phyloP scores from a whole-genome alignment of 92 coral and sea anemone genomes.

The Heliopora coerulea region DNA sequence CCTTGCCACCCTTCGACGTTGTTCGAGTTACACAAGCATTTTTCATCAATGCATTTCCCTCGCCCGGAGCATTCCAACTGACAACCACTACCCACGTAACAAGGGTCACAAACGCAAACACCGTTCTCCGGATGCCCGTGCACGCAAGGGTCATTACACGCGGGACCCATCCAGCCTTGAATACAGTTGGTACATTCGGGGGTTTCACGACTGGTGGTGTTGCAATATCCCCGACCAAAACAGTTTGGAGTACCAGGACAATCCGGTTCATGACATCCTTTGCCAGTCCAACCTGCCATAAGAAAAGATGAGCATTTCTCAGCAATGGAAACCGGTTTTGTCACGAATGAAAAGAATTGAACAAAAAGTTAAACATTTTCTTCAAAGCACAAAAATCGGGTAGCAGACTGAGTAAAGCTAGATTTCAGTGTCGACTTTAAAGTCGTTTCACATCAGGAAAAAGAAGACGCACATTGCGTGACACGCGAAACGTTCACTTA shows the following conservation, averaged over 20 bases:
- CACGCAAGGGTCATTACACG: conserved; percentile 88
- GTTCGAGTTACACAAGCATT: conserved; percentile 67
- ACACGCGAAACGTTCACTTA: no score
- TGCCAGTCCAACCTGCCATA: conserved; percentile 78
- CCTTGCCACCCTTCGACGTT: conserved; percentile 76
- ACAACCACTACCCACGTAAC: conserved; percentile 84
- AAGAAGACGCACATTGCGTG: no score
- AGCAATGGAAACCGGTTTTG: no score
- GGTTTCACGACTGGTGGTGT: conserved; percentile 75
- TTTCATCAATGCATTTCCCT: conserved; percentile 73
- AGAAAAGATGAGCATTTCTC: background rate
- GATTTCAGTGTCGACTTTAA: no score
- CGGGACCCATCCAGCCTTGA: conserved; percentile 95
- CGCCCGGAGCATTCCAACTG: conserved; percentile 86
- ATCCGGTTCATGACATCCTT: conserved; percentile 84
- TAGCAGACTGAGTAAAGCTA: no score
- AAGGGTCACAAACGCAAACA: conserved; percentile 72
- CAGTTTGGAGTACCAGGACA: conserved; percentile 98
- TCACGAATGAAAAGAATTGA: no score
- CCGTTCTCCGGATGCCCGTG: conserved; percentile 73
- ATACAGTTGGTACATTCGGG: conserved; percentile 85
- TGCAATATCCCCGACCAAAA: conserved; percentile 89
- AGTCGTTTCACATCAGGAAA: no score
- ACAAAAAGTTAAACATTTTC: no score
- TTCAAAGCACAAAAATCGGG: no score